Conservation (phyloP, 35 echinoderm and acorn worm species). For the Strongylocentrotus purpuratus region DNA sequence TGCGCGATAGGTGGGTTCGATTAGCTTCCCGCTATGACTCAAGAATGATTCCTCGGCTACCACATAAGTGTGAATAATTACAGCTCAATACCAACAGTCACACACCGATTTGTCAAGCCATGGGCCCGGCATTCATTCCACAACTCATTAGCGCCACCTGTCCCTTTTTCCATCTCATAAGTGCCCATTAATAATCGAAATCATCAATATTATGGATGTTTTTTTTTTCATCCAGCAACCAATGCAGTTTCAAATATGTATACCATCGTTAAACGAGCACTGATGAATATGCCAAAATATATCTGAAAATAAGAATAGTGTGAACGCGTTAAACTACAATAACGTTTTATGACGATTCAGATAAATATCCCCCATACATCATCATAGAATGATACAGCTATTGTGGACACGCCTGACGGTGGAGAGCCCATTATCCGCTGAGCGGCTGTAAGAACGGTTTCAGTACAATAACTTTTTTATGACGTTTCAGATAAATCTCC, state of each 20-base stretch:
- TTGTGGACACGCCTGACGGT: not conserved
- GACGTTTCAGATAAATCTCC: not conserved
- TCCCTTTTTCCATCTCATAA: not conserved
- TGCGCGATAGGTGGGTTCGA: not conserved
- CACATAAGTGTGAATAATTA: not conserved
- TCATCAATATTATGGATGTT: no score
- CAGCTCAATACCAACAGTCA: not conserved
- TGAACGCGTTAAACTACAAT: not conserved
- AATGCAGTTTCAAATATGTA: no score
- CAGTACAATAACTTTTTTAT: not conserved
- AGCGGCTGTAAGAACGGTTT: no score
- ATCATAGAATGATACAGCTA: not conserved
- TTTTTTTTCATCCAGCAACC: no score
- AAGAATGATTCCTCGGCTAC: not conserved
- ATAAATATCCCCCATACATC: not conserved
- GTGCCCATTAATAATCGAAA: no score
- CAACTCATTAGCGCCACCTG: not conserved
- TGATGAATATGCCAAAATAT: no score
- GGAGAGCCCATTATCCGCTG: not conserved
- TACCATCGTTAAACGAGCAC: no score
- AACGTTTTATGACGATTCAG: not conserved
- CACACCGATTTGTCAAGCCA: not conserved
- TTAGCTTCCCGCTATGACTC: not conserved
- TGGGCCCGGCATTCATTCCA: not conserved
- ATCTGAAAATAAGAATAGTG: no score